Evolutionary conservation across 2,797 vertebrate species (phyloP).

Genomic region (Cynopterus sphinx): DNA sequence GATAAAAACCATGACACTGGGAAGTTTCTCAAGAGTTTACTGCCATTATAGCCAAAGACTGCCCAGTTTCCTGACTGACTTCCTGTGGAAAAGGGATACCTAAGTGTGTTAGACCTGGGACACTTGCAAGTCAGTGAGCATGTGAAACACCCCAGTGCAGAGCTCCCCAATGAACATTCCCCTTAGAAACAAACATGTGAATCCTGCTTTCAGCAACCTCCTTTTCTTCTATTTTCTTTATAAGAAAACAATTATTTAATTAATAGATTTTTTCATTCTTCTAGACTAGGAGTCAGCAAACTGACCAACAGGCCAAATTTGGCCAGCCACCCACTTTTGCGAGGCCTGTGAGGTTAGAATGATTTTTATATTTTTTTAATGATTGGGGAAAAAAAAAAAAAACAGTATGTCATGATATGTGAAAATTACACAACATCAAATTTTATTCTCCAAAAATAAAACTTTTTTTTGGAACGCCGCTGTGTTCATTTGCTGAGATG

Average conservation of each 20-base stretch:
- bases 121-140: background rate
- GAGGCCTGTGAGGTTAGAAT: background rate
- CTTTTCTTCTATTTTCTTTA: background rate
- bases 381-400: background rate
- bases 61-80: background rate
- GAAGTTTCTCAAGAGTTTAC: background rate
- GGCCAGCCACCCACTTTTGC: background rate
- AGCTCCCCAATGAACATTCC: background rate
- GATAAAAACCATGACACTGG: background rate
- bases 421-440: constrained; percentile 17
- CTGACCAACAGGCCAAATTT: background rate
- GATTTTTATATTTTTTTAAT: background rate
- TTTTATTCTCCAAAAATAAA: background rate
- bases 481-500: background rate
- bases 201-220: background rate
- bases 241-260: constrained; percentile 2
- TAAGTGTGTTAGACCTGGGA: background rate
- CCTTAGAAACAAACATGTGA: background rate
- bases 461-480: background rate
- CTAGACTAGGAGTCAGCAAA: background rate
- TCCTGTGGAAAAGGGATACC: background rate
- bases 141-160: background rate
- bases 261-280: background rate
- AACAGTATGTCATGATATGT: background rate
- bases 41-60: background rate